Base-by-base conservation (phyloP, 2,797 vertebrate genomes). In the Myiotriccus ornatus region DNA sequence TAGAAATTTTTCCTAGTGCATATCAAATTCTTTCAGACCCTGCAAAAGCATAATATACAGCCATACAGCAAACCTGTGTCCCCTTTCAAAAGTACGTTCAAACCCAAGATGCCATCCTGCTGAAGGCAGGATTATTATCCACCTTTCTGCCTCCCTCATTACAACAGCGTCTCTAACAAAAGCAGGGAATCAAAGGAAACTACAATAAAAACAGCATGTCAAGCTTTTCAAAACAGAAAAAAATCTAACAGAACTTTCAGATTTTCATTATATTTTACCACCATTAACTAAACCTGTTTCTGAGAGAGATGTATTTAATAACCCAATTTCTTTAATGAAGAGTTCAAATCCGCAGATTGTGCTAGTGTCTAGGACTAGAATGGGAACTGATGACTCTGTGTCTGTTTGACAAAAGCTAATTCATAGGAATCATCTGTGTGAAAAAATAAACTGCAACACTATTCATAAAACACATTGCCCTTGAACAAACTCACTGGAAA, bases 371-470 rank as follows among this genome's bases (percentile, higher is more conserved):
- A 43, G 39, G 46, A 78, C 25, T 47, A n/a, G 21, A 91, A 83
- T 50, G 20, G 57, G 39, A 94, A 89, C 57, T 53, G 75, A 70
- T n/a, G 53, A 34, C 34, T 84, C 74, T 34, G 4, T 56, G 19
- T 46, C n/a, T 71, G 6, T 55, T 60, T 93, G 55, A 88, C 49
- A 88, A 88, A 95, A 92, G 25, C 25, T 82, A 79, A 90, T 90
- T 91, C 93, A 79, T 46, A 76, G 37, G 21, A 91, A 63, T 84
- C 32, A 37, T 57, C 60, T 67, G 32, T 46, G 47, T 63, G 74
- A 94, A 94, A 93, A 84, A 96, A 94, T n/a, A 76, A 84, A 65
- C 53, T 32, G 59, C 67, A 53, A 69, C 16, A 23, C n/a, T n/a
- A 73, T 65, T 94, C 73, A 76, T 78, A 90, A 88, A 96, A 79